Conservation (phyloP, 2,888 invertebrate genomes). For the Tenthredo distinguenda region DNA sequence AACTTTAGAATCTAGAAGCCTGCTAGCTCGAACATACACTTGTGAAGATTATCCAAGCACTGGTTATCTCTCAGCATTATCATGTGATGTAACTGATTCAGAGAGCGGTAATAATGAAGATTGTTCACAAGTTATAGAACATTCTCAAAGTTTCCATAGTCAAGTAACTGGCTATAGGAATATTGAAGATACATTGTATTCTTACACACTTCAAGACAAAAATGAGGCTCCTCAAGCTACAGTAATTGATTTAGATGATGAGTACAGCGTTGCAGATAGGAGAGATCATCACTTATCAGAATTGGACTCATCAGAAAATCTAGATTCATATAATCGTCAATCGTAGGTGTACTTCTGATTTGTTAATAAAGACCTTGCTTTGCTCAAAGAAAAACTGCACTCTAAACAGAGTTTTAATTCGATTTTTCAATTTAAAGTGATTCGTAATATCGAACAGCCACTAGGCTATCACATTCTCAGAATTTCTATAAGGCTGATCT, state of each 20-base stretch:
- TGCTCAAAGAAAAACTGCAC: background rate
- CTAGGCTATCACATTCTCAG: background rate
- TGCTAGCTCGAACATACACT: background rate
- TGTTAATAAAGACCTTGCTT: background rate
- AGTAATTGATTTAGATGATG: background rate
- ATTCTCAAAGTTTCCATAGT: background rate
- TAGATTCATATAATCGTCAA: background rate
- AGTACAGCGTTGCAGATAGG: constrained; percentile 1
- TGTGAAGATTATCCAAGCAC: background rate
- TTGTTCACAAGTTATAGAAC: too few relatives aligned
- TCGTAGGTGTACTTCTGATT: constrained; percentile 8
- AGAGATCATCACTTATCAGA: background rate
- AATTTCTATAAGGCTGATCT: background rate
- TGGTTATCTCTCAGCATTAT: background rate
- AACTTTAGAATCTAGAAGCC: background rate
- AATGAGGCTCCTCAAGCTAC: background rate
- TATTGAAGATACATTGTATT: background rate
- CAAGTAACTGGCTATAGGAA: background rate
- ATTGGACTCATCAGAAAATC: background rate
- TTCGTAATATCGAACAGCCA: background rate
- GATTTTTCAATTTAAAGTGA: background rate
- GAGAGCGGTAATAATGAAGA: background rate
- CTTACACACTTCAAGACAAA: background rate
- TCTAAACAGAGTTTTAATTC: background rate
- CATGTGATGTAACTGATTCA: background rate